Conservation (phyloP, 2,113 vertebrate species). For the Tenebrosternarchus preto region DNA sequence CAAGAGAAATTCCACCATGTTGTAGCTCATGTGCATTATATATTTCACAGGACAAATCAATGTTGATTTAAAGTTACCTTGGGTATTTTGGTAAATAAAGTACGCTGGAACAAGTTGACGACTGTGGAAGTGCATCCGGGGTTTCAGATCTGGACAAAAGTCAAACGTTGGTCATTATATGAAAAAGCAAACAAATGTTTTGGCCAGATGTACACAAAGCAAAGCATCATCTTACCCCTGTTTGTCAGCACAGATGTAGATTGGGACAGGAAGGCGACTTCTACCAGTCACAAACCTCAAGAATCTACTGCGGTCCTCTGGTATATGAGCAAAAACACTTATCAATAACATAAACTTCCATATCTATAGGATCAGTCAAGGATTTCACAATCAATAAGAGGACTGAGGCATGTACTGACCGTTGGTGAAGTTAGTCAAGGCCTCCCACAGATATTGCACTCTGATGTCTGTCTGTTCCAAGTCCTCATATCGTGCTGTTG, state of each 20-base stretch:
- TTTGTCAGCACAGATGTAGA: conserved; percentile 95
- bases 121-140: conserved; percentile 91
- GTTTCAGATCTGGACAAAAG: conserved; percentile 84
- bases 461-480: conserved; percentile 85
- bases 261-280: conserved; percentile 94
- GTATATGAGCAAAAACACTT: conserved; percentile 36
- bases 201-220: background rate
- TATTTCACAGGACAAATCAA: background rate
- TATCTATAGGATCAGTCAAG: background rate
- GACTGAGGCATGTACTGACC: conserved; percentile 71
- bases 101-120: conserved; percentile 95
- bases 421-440: conserved; percentile 94
- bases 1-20: background rate
- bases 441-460: conserved; percentile 96
- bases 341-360: background rate
- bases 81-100: conserved; percentile 94
- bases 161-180: no score
- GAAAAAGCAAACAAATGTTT: background rate
- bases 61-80: conserved; percentile 73
- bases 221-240: conserved; percentile 77
- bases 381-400: background rate
- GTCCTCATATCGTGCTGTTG: conserved; percentile 90
- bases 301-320: conserved; percentile 98
- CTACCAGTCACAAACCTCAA: conserved; percentile 95
- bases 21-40: background rate